Conservation (phyloP, 2,888 invertebrate genomes). For the Entomobrya proxima region DNA sequence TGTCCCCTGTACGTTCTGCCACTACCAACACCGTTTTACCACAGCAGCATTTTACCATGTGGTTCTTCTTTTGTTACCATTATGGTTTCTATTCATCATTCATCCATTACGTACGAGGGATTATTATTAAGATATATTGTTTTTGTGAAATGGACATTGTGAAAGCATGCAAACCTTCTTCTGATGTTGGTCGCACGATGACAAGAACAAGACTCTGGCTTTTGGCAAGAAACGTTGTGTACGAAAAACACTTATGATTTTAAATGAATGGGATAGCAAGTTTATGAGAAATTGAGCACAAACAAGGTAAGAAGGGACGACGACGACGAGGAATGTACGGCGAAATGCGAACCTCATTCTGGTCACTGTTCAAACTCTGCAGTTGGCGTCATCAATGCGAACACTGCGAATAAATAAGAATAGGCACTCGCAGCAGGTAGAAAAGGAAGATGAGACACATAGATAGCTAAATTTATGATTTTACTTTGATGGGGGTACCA, state of each 20-base stretch:
- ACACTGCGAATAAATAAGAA: conserved; percentile 21
- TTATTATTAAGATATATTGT: conserved; percentile 13
- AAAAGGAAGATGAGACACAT: conserved; percentile 64
- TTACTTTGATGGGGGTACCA: conserved; percentile 60
- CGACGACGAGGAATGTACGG: neutral
- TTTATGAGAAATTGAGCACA: neutral
- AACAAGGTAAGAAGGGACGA: neutral
- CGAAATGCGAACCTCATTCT: neutral
- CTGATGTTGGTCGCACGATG: too few relatives aligned
- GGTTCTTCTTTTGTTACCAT: conserved; percentile 35
- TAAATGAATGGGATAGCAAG: neutral
- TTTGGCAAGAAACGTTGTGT: neutral
- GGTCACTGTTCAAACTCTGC: neutral
- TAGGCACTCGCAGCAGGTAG: conserved; percentile 53
- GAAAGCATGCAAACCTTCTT: too few relatives aligned
- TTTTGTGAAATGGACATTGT: neutral
- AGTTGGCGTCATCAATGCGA: conserved; percentile 13
- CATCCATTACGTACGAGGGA: conserved; percentile 1
- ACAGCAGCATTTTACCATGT: conserved; percentile 23
- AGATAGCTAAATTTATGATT: conserved; percentile 68
- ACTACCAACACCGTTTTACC: neutral
- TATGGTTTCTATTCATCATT: neutral
- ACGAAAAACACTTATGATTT: neutral
- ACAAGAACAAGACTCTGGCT: neutral
- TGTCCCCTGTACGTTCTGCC: neutral